These are phyloP conservation scores for Trachythela sp. DNA, from an alignment of 64 coral and sea anemone species.

Conservation along the genomic window DNA sequence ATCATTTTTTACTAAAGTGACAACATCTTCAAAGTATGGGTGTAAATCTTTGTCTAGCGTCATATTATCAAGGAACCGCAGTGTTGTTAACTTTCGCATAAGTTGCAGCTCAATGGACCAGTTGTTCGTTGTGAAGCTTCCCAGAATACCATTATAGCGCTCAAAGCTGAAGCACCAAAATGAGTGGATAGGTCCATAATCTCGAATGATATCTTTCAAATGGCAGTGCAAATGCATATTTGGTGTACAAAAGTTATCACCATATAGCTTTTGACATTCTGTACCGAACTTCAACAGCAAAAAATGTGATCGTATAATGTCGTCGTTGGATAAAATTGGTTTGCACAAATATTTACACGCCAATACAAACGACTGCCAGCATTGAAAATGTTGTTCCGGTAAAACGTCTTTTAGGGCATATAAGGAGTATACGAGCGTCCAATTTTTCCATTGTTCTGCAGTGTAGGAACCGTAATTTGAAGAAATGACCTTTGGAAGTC, in stretches of 20 bases:
- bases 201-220: conserved; percentile 26
- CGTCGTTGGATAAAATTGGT: conserved; percentile 11
- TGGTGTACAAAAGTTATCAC: conserved; percentile 8
- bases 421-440: conserved; percentile 46
- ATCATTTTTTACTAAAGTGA: neutral
- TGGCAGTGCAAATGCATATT: conserved; percentile 50
- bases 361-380: conserved; percentile 59
- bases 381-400: conserved; percentile 21
- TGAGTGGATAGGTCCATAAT: conserved; percentile 37
- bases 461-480: conserved; percentile 36
- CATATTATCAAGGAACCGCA: neutral
- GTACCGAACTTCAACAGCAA: conserved; percentile 24
- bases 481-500: conserved; percentile 20
- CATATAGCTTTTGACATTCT: conserved; percentile 26
- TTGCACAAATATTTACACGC: conserved; percentile 20
- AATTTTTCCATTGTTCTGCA: conserved; percentile 45
- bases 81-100: neutral
- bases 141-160: conserved; percentile 18
- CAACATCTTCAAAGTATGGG: neutral
- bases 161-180: conserved; percentile 49
- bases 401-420: conserved; percentile 30
- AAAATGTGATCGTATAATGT: neutral
- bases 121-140: neutral
- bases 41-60: neutral
- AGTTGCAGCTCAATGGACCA: neutral